Percentiles rank a stretch among this genome's conserved stretches.
These are phyloP conservation scores for Emmelina monodactyla DNA, from an alignment of 2,888 invertebrate species.

Conservation along the genomic window DNA sequence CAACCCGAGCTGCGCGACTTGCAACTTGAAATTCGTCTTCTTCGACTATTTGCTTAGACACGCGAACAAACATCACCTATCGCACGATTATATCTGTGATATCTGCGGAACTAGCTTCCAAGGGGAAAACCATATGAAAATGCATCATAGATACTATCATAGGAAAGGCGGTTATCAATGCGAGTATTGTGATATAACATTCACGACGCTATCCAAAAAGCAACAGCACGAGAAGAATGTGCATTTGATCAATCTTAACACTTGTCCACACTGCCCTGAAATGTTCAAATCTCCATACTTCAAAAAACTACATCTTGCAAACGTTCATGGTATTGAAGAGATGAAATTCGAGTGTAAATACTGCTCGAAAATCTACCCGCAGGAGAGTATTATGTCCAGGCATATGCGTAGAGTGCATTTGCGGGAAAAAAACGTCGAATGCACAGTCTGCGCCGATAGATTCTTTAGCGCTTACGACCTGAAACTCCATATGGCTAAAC, in stretches of 20 bases:
- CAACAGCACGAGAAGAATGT: slow-evolving; percentile 52
- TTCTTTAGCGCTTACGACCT: slow-evolving; percentile 53
- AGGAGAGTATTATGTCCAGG: slow-evolving; percentile 66
- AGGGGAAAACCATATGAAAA: slow-evolving; percentile 53
- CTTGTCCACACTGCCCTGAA: slow-evolving; percentile 48
- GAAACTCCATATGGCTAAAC: slow-evolving; percentile 58
- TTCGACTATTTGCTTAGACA: slow-evolving; percentile 51
- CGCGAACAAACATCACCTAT: slow-evolving; percentile 49
- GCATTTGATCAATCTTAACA: slow-evolving; percentile 40
- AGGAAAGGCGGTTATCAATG: slow-evolving; percentile 50
- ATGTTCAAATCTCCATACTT: slow-evolving; percentile 53
- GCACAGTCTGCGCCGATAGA: slow-evolving; percentile 49
- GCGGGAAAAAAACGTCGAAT: slow-evolving; percentile 50
- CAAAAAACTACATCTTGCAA: slow-evolving; percentile 48
- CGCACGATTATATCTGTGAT: slow-evolving; percentile 56
- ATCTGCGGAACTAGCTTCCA: slow-evolving; percentile 56
- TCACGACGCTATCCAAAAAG: slow-evolving; percentile 49
- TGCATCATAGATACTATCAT: slow-evolving; percentile 56
- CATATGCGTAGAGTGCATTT: slow-evolving; percentile 69
- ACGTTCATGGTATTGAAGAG: slow-evolving; percentile 49
- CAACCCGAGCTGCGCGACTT: slow-evolving; percentile 46
- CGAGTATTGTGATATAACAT: slow-evolving; percentile 53
- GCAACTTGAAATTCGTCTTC: slow-evolving; percentile 47
- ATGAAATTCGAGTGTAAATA: slow-evolving; percentile 52
- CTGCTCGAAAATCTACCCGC: slow-evolving; percentile 54